Evolutionary conservation across 2,797 vertebrate genomes (phyloP).

Genomic region (Coccyzus lansbergi): DNA sequence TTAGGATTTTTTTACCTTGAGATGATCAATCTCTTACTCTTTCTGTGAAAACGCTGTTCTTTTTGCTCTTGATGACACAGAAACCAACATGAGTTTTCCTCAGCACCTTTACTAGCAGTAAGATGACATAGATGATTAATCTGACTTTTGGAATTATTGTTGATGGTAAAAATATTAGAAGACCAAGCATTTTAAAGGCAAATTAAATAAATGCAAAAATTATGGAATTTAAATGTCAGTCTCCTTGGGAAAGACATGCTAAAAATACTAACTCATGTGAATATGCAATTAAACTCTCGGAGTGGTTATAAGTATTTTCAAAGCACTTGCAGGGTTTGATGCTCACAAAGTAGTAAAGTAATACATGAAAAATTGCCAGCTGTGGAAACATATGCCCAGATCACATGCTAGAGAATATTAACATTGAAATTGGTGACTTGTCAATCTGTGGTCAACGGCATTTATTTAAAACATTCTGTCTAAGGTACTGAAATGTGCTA

Average conservation of each 20-base stretch:
- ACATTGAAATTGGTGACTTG: neutral
- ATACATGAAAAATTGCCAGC: neutral
- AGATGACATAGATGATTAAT: neutral
- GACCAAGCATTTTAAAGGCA: neutral
- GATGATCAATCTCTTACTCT: neutral
- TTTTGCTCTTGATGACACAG: neutral
- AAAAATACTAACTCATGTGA: neutral
- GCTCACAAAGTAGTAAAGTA: neutral
- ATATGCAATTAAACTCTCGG: neutral
- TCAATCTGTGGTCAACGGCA: neutral
- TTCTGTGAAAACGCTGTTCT: neutral
- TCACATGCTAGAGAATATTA: neutral
- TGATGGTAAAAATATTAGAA: neutral
- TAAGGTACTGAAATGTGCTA: neutral
- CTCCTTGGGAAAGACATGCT: neutral
- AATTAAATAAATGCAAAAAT: neutral
- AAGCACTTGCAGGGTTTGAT: neutral
- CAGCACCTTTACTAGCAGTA: neutral
- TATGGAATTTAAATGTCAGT: neutral
- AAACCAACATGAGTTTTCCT: neutral
- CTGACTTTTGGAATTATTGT: neutral
- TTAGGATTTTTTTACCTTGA: neutral
- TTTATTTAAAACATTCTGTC: neutral
- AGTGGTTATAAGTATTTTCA: neutral
- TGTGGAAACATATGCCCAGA: neutral